phyloP scores from a whole-genome alignment of 2,797 vertebrate genomes.

The Gorsachius magnificus region DNA sequence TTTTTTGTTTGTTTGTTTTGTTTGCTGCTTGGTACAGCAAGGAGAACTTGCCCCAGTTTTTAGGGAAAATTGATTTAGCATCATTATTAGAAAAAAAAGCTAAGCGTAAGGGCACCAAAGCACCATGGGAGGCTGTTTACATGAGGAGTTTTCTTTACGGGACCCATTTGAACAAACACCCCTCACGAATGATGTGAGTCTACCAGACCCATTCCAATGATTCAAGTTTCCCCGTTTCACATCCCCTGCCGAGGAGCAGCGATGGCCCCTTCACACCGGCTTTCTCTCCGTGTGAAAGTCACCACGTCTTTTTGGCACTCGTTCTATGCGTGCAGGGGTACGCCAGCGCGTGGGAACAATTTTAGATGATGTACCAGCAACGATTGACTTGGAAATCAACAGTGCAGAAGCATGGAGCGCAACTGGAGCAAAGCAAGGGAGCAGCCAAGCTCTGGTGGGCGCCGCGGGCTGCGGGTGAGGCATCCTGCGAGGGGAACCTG shows the following conservation, averaged over 20 bases:
- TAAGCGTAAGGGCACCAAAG: neutral
- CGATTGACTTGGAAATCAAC: rapidly evolving
- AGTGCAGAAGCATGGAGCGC: rapidly evolving
- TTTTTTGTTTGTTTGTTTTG: neutral
- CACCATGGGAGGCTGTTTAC: neutral
- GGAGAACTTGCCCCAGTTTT: neutral
- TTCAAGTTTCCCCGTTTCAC: neutral
- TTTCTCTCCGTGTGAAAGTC: rapidly evolving
- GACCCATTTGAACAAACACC: neutral
- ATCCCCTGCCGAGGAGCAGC: neutral
- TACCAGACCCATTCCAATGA: neutral
- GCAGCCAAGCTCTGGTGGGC: neutral
- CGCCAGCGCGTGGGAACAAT: rapidly evolving
- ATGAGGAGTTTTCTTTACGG: neutral
- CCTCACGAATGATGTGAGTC: neutral
- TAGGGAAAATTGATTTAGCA: neutral
- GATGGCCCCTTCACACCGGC: rapidly evolving
- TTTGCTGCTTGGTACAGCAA: neutral
- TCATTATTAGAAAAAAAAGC: neutral
- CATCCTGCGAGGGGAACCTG: rapidly evolving
- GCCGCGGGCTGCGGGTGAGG: too few relatives aligned
- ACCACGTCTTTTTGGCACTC: rapidly evolving
- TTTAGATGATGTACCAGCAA: rapidly evolving
- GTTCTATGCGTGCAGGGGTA: rapidly evolving
- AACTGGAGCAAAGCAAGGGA: rapidly evolving